Evolutionary conservation across 2,888 invertebrate species (phyloP), one percentile per base, ranked within the genome.

Genomic region (Drosophila falleni): DNA sequence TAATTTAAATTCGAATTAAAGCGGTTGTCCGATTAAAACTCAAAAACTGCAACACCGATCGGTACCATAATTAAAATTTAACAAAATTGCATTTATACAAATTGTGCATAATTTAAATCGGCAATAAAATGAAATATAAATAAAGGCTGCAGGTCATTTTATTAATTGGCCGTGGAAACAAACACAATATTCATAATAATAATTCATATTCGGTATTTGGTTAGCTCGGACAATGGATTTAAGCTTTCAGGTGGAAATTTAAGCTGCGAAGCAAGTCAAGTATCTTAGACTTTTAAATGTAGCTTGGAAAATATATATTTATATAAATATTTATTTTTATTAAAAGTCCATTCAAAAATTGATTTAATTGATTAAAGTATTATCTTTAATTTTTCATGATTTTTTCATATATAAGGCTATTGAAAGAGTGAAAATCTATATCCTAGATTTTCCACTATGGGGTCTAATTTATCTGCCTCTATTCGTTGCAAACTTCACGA

Each of bases 1-100:
- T 87, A 87, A 89, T 87, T 87, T 87, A 89, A 87, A 87, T 87
- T 71, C 78, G 86, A 87, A 82, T 86, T 87, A 88, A 87, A 89
- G 83, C 73, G 88, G 71, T 85, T 71, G 74, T 68, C 56, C 81
- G 81, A 81, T 87, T 85, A 87, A 84, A 81, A 87, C 87, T 80
- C 85, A 74, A 87, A 84, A 83, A 81, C 79, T 61, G 68, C 71
- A 74, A 79, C 71, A 73, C 66, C 64, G 81, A 73, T 67, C 62
- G 72, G 68, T 51, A 53, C 65, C 67, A 80, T 80, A 88, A 86
- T 88, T 86, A 78, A 77, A 86, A 83, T 80, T 86, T 63, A 66
- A 71, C 78, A 77, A 74, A 71, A 54, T 61, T 74, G 37, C 44
- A 72, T 66, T 75, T 63, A 61, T 61, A 71, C 58, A 75, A 69